These are phyloP conservation scores for Papilio demoleus DNA, from an alignment of 2,888 invertebrate species.

Conservation along the genomic window DNA sequence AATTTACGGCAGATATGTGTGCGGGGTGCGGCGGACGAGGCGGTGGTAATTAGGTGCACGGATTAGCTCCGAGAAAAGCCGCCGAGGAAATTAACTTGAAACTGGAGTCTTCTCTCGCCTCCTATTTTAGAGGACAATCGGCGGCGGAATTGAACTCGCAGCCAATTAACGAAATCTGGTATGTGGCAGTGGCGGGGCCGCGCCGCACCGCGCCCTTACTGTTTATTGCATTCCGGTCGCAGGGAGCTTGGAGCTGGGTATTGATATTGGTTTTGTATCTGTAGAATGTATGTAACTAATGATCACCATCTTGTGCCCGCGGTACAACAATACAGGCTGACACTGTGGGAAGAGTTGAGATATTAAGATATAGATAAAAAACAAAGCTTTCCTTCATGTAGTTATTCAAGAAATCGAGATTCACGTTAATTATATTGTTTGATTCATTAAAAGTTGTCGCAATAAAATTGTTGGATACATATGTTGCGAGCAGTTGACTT, in stretches of 20 bases:
- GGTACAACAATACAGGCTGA: too few relatives aligned
- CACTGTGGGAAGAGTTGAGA: too few relatives aligned
- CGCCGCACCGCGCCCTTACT: not conserved
- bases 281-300: not conserved
- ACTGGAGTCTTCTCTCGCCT: slow-evolving; percentile 55
- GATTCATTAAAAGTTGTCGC: not conserved
- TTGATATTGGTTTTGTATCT: not conserved
- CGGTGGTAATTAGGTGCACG: slow-evolving; percentile 73
- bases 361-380: too few relatives aligned
- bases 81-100: slow-evolving; percentile 74
- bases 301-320: not conserved
- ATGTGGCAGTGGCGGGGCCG: slow-evolving; percentile 26
- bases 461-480: not conserved
- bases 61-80: slow-evolving; percentile 62
- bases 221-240: slow-evolving; percentile 42
- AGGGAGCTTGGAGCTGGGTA: not conserved
- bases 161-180: slow-evolving; percentile 45
- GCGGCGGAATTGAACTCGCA: slow-evolving; percentile 46
- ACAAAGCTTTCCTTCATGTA: too few relatives aligned
- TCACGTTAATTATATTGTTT: too few relatives aligned
- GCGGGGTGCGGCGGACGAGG: slow-evolving; percentile 44
- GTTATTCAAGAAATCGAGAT: too few relatives aligned
- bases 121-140: slow-evolving; percentile 55
- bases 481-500: slow-evolving; percentile 5
- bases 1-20: slow-evolving; percentile 49